Percentiles rank a stretch among this genome's conserved stretches.
phyloP scores from a whole-genome alignment of 2,888 invertebrate genomes.

The Acanthosepion pharaonis region DNA sequence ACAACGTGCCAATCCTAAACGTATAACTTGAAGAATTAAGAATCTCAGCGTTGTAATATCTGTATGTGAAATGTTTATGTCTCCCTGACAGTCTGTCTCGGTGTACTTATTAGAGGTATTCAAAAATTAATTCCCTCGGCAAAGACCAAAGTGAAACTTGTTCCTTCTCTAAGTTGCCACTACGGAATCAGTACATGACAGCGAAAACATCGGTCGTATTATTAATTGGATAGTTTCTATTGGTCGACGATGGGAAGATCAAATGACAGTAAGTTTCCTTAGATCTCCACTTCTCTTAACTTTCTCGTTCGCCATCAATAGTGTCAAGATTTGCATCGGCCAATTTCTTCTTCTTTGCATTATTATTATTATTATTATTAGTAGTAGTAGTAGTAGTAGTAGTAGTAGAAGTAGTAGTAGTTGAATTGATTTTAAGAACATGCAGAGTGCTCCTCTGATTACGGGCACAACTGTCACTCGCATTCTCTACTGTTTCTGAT shows the following conservation, averaged over 20 bases:
- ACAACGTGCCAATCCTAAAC: neutral
- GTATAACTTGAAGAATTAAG: neutral
- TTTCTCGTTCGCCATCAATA: too few relatives aligned
- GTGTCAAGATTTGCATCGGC: too few relatives aligned
- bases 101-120: neutral
- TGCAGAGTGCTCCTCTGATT: too few relatives aligned
- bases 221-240: neutral
- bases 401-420: too few relatives aligned
- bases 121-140: neutral
- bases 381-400: too few relatives aligned
- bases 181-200: neutral
- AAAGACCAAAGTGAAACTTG: neutral
- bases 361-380: too few relatives aligned
- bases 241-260: neutral
- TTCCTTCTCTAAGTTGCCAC: neutral
- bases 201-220: neutral
- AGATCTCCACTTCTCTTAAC: too few relatives aligned
- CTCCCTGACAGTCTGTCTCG: neutral
- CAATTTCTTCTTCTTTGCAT: too few relatives aligned
- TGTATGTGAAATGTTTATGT: neutral
- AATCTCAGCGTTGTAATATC: neutral
- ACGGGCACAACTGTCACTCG: too few relatives aligned
- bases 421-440: too few relatives aligned
- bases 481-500: too few relatives aligned
- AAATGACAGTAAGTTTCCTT: neutral